phyloP scores from a whole-genome alignment of 1,140 invertebrate species.

The Cydia strobilella region DNA sequence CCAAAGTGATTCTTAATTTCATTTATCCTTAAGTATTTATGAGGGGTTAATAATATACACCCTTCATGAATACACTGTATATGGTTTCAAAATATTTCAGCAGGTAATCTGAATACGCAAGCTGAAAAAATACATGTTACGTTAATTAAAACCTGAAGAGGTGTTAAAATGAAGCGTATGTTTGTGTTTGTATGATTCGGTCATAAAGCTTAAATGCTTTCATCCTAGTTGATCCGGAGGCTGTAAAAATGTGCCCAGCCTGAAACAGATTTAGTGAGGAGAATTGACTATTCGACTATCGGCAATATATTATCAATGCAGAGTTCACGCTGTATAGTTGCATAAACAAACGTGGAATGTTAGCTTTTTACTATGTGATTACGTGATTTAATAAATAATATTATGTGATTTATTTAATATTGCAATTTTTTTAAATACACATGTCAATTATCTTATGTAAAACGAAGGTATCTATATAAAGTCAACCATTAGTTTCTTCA shows the following conservation, averaged over 20 bases:
- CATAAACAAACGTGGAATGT: too few species aligned
- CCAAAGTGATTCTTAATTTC: neutral
- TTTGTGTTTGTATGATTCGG: conserved; percentile 12
- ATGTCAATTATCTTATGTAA: too few species aligned
- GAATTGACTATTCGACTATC: conserved; percentile 1
- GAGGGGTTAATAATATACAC: too few species aligned
- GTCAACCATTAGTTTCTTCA: neutral
- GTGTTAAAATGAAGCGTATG: neutral
- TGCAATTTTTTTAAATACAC: too few species aligned
- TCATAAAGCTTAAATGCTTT: conserved; percentile 23
- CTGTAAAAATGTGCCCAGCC: conserved; percentile 6
- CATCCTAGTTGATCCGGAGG: conserved; percentile 22
- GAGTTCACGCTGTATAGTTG: too few species aligned
- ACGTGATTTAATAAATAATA: too few species aligned
- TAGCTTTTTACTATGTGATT: too few species aligned
- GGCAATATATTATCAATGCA: too few species aligned
- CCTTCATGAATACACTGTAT: too few species aligned
- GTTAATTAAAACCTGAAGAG: neutral
- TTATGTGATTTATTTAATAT: too few species aligned
- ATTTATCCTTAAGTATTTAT: neutral
- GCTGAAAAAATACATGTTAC: neutral
- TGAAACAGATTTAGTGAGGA: neutral
- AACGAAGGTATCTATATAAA: too few species aligned
- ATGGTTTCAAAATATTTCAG: neutral
- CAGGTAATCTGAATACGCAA: neutral